Conservation (phyloP, 2,113 vertebrate species). For the Oenanthe oenanthe region DNA sequence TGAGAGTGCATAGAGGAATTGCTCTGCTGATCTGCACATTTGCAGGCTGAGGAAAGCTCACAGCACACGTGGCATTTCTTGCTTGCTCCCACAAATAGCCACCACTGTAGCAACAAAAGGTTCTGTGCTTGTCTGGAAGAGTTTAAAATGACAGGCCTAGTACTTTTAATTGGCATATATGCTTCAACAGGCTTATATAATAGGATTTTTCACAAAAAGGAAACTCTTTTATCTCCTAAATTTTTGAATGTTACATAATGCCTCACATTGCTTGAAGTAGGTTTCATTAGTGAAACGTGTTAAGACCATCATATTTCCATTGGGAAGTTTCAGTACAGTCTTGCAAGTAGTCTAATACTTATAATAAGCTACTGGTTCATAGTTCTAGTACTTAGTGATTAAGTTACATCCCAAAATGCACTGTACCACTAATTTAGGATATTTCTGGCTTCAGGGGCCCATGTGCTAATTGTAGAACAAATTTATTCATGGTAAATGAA, state of each 20-base stretch:
- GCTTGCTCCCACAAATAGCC: neutral
- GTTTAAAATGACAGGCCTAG: neutral
- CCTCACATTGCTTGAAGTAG: neutral
- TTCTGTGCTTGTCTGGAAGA: neutral
- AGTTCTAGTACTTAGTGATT: neutral
- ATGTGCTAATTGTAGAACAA: constrained; percentile 32
- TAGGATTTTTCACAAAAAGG: neutral
- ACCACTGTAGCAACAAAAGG: neutral
- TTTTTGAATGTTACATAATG: neutral
- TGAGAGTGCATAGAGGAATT: fast-evolving
- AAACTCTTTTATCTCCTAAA: neutral
- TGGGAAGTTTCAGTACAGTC: neutral
- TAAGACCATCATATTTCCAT: neutral
- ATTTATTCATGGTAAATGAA: constrained; percentile 50
- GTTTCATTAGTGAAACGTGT: neutral
- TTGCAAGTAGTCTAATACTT: neutral
- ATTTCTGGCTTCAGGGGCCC: constrained; percentile 17
- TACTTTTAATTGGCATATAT: neutral
- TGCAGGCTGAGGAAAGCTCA: neutral
- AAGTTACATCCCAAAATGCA: constrained; percentile 25
- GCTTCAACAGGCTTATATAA: neutral
- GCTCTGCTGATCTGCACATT: neutral
- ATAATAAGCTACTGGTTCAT: neutral
- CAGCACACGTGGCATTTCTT: neutral
- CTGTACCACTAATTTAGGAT: neutral